phyloP scores from a whole-genome alignment of 2,113 vertebrate genomes.

The Pleuronectes platessa region DNA sequence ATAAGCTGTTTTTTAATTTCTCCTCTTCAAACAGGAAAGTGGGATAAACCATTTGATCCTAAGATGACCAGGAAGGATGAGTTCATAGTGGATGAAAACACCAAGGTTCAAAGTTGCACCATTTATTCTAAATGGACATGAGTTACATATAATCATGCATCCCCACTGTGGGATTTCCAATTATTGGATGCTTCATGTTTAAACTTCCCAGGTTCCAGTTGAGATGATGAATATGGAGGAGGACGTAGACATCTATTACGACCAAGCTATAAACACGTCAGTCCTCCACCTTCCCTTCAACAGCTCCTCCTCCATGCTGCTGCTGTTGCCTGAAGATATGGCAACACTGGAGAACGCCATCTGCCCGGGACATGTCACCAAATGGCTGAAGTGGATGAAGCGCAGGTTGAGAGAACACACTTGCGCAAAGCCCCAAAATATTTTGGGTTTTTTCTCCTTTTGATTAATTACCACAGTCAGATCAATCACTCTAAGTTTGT shows the following conservation, averaged over 20 bases:
- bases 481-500: neutral
- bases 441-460: neutral
- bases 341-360: slow-evolving; percentile 65
- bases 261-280: slow-evolving; percentile 76
- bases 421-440: too few species aligned
- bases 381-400: slow-evolving; percentile 75
- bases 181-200: neutral
- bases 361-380: slow-evolving; percentile 58
- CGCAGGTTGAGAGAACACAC: slow-evolving; percentile 57
- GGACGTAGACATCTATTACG: slow-evolving; percentile 63
- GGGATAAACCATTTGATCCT: slow-evolving; percentile 74
- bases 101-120: slow-evolving; percentile 54
- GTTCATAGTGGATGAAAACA: slow-evolving; percentile 72
- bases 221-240: slow-evolving; percentile 79
- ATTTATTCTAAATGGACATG: neutral
- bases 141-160: neutral
- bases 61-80: slow-evolving; percentile 25
- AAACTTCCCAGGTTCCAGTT: slow-evolving; percentile 68
- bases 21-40: slow-evolving; percentile 74
- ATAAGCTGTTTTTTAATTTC: neutral
- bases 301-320: slow-evolving; percentile 77
- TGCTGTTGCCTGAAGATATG: slow-evolving; percentile 75
- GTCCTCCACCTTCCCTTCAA: slow-evolving; percentile 84
- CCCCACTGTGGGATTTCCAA: neutral
- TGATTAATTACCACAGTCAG: neutral